Percentiles rank a stretch among this genome's conserved stretches.
These are phyloP conservation scores for Coreoperca whiteheadi DNA, from an alignment of 2,113 vertebrate genomes.

Conservation along the genomic window DNA sequence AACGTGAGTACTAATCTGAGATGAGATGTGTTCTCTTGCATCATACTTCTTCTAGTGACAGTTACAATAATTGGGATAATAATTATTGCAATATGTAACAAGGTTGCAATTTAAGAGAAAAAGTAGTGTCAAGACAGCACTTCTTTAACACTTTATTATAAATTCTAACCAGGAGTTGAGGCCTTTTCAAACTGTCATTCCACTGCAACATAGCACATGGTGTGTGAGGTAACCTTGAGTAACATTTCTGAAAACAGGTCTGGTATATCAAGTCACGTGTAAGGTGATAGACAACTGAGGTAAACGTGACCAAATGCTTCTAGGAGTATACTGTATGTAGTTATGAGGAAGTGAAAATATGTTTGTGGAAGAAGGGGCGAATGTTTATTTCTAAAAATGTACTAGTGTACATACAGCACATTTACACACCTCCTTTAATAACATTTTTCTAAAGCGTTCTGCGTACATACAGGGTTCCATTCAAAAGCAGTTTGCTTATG, in stretches of 20 bases:
- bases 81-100: neutral
- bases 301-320: slow-evolving; percentile 37
- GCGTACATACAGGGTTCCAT: neutral
- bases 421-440: neutral
- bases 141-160: neutral
- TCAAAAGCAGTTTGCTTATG: neutral
- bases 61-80: neutral
- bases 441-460: neutral
- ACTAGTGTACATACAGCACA: neutral
- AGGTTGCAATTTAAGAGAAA: no score
- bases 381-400: slow-evolving; percentile 12
- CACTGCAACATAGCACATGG: neutral
- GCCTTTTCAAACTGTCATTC: neutral
- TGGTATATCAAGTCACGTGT: neutral
- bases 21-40: neutral
- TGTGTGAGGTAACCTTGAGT: neutral
- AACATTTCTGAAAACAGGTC: slow-evolving; percentile 20
- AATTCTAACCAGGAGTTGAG: neutral
- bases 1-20: neutral
- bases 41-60: neutral
- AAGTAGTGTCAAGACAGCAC: neutral
- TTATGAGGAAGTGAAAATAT: slow-evolving; percentile 43
- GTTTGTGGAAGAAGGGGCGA: neutral
- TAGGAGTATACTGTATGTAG: neutral
- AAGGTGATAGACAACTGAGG: neutral